Evolutionary conservation across 2,797 vertebrate genomes (phyloP).

Genomic region (Mus caroli): DNA sequence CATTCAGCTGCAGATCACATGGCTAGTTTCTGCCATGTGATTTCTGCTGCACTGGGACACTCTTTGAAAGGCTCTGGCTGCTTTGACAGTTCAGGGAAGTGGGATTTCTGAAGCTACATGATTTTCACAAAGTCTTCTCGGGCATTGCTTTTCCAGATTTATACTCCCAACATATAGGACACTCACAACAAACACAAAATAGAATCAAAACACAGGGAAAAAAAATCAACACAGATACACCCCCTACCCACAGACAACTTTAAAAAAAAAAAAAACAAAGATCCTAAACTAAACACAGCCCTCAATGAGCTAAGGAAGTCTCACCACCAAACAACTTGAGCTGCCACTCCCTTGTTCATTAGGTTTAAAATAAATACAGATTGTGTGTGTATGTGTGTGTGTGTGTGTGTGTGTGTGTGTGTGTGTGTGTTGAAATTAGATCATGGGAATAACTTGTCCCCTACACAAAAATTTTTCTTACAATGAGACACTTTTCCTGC

Average conservation of each 20-base stretch:
- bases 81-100: conserved; percentile 11
- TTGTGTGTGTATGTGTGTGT: not conserved
- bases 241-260: not conserved
- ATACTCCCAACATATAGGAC: conserved; percentile 17
- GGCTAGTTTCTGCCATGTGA: not conserved
- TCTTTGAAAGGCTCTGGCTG: not conserved
- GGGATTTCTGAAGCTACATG: conserved; percentile 12
- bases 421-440: not conserved
- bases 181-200: conserved; percentile 23
- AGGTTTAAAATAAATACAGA: conserved; percentile 9
- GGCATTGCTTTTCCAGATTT: not conserved
- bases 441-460: not conserved
- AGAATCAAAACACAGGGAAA: not conserved
- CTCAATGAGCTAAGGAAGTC: conserved; percentile 51
- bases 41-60: not conserved
- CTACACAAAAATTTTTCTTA: not conserved
- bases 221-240: not conserved
- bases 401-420: not conserved
- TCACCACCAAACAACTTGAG: conserved; percentile 41
- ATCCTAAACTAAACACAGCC: conserved; percentile 16
- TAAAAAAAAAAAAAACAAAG: not conserved
- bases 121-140: not conserved
- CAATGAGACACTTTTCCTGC: not conserved
- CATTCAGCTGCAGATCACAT: not conserved
- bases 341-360: not conserved